Percentiles rank a stretch among this genome's conserved stretches.
These are phyloP conservation scores for Sylvicapra grimmia DNA, from an alignment of 2,113 vertebrate genomes.

Conservation along the genomic window DNA sequence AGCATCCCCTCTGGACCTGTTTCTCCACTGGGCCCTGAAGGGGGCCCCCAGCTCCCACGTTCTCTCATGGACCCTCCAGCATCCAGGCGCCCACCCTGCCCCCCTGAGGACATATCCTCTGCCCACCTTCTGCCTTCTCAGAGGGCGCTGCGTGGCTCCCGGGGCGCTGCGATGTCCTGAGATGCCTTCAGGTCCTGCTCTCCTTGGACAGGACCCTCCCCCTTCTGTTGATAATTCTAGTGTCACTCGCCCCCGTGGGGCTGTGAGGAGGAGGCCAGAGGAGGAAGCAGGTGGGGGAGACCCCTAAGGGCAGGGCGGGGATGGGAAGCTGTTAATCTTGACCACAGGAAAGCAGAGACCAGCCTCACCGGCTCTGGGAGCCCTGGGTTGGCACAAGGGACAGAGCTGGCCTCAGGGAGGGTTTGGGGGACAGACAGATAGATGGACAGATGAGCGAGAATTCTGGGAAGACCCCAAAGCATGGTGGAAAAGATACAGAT, in stretches of 20 bases:
- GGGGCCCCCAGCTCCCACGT: rapidly evolving
- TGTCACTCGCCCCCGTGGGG: background rate
- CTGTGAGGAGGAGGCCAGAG: background rate
- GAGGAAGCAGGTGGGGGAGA: rapidly evolving
- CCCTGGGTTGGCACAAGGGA: background rate
- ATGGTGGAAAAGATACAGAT: rapidly evolving
- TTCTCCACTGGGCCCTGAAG: rapidly evolving
- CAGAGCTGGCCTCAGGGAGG: background rate
- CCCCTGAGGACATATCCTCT: too few relatives aligned
- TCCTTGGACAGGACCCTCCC: background rate
- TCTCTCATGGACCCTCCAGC: background rate
- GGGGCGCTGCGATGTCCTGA: rapidly evolving
- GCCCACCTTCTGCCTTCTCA: background rate
- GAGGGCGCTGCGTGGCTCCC: rapidly evolving
- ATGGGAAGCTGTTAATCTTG: too few relatives aligned
- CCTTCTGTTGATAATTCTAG: too few relatives aligned
- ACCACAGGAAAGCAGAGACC: background rate
- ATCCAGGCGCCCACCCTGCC: background rate
- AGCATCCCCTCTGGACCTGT: background rate
- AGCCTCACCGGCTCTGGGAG: background rate
- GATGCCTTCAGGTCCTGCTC: rapidly evolving
- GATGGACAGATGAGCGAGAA: background rate
- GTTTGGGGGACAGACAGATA: background rate
- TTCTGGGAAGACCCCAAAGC: background rate
- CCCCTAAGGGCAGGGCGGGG: rapidly evolving